Conservation (phyloP, 2,888 invertebrate genomes). For the Drosophila neutralis region DNA sequence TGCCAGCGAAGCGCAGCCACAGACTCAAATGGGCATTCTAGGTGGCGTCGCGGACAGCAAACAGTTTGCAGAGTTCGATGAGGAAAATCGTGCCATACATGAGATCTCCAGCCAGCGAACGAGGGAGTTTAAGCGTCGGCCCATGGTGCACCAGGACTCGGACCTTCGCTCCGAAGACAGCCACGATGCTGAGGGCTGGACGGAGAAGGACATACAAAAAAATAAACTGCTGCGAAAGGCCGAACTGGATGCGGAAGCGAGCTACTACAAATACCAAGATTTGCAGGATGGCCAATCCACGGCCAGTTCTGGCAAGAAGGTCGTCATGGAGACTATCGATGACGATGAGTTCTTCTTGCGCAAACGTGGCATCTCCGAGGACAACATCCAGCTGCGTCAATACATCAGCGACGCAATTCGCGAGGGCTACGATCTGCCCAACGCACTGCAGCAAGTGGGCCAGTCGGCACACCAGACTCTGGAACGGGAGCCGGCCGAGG, state of each 20-base stretch:
- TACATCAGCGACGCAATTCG: slow-evolving; percentile 92
- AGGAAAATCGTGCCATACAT: slow-evolving; percentile 86
- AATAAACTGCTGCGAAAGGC: slow-evolving; percentile 82
- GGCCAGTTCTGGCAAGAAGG: slow-evolving; percentile 87
- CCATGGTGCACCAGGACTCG: slow-evolving; percentile 85
- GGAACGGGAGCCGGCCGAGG: slow-evolving; percentile 47
- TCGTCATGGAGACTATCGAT: slow-evolving; percentile 93
- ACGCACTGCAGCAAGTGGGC: slow-evolving; percentile 88
- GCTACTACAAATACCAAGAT: slow-evolving; percentile 77
- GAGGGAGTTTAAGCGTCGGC: slow-evolving; percentile 83
- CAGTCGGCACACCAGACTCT: slow-evolving; percentile 47
- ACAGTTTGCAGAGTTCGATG: slow-evolving; percentile 86
- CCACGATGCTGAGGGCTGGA: slow-evolving; percentile 84
- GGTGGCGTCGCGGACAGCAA: slow-evolving; percentile 86
- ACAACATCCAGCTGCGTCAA: slow-evolving; percentile 91
- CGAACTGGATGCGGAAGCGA: slow-evolving; percentile 83
- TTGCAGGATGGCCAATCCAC: slow-evolving; percentile 87
- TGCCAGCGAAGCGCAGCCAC: slow-evolving; percentile 84
- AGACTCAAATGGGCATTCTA: slow-evolving; percentile 77
- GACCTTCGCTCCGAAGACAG: slow-evolving; percentile 85
- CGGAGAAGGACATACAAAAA: slow-evolving; percentile 84
- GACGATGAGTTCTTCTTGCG: slow-evolving; percentile 94
- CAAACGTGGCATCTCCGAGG: slow-evolving; percentile 91
- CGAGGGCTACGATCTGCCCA: slow-evolving; percentile 89
- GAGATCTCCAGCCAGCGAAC: slow-evolving; percentile 83